phyloP scores from a whole-genome alignment of 2,888 invertebrate genomes.

The Cybosia mesomella region DNA sequence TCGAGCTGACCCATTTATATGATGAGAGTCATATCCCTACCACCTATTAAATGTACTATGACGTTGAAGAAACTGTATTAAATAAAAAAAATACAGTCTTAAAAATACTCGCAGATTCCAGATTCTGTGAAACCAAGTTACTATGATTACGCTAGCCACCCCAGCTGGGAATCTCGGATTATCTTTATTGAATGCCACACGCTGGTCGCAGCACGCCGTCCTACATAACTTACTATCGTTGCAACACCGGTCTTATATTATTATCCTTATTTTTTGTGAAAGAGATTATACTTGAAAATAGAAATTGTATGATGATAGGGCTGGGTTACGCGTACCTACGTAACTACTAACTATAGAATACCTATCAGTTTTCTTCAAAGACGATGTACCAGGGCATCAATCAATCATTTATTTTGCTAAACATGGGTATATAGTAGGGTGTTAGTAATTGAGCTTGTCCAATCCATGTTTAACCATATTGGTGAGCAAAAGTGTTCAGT shows the following conservation, averaged over 20 bases:
- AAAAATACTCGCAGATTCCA: conserved; percentile 10
- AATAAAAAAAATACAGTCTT: conserved; percentile 10
- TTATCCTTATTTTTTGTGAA: conserved; percentile 51
- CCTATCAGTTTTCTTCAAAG: background rate
- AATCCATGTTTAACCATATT: no score
- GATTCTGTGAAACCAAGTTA: conserved; percentile 27
- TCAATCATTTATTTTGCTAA: no score
- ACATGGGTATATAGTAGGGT: no score
- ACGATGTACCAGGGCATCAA: background rate
- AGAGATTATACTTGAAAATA: conserved; percentile 25
- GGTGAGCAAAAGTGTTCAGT: no score
- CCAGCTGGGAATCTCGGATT: conserved; percentile 67
- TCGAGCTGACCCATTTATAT: no score
- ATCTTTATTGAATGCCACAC: conserved; percentile 84
- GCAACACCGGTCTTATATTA: conserved; percentile 43
- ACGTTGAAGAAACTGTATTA: background rate
- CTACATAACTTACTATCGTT: conserved; percentile 51
- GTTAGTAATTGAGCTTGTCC: no score
- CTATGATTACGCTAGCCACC: conserved; percentile 42
- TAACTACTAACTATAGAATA: background rate
- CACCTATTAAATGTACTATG: no score
- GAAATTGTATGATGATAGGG: conserved; percentile 28
- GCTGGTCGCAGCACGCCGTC: conserved; percentile 76
- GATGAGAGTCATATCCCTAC: no score
- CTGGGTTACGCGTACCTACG: background rate